phyloP scores from a whole-genome alignment of 2,797 vertebrate species.

The Tadarida brasiliensis region DNA sequence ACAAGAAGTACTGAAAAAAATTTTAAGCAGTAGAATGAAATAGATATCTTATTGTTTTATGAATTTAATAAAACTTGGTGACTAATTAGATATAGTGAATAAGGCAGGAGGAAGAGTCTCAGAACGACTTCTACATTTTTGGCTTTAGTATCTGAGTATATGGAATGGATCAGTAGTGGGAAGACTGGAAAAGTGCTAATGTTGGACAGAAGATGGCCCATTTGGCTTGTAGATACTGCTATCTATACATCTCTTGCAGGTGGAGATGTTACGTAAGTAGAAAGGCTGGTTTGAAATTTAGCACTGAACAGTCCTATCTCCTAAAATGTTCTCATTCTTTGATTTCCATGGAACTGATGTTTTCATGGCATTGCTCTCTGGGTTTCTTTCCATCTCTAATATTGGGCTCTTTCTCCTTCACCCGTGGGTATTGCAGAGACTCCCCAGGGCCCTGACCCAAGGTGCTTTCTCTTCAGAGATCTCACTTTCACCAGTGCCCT shows the following conservation, averaged over 20 bases:
- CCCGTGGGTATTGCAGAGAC: not conserved
- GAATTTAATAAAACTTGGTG: conserved; percentile 12
- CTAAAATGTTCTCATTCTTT: not conserved
- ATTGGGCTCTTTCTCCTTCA: not conserved
- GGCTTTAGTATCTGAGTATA: not conserved
- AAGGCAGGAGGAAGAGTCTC: not conserved
- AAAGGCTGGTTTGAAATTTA: not conserved
- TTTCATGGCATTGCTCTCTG: not conserved
- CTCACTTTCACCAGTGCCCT: not conserved
- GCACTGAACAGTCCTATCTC: not conserved
- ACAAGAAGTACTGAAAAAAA: not conserved
- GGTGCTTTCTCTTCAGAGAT: not conserved
- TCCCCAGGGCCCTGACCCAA: too few relatives aligned
- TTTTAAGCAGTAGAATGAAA: not conserved
- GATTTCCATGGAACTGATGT: not conserved
- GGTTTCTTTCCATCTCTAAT: not conserved
- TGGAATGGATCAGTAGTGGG: not conserved
- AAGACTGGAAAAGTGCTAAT: not conserved
- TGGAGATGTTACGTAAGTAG: not conserved
- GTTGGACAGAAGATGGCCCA: not conserved
- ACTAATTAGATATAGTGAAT: not conserved
- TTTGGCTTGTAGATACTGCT: not conserved
- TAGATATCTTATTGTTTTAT: conserved; percentile 19
- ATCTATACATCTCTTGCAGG: not conserved
- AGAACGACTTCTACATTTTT: not conserved